Base-by-base conservation (phyloP, 1,140 invertebrate genomes). In the Drosophila arizonae region DNA sequence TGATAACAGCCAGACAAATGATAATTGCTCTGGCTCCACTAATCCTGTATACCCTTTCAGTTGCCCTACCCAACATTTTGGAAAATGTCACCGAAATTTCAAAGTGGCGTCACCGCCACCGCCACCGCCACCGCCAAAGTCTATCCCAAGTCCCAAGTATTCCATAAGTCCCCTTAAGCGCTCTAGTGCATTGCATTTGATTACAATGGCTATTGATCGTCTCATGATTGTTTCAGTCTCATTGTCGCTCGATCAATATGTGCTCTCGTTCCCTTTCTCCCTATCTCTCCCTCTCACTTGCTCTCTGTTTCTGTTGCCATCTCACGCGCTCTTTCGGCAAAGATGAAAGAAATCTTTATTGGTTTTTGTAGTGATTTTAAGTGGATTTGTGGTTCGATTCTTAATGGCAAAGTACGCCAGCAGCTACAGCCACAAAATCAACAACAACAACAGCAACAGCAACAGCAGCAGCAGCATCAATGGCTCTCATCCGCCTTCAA, bases 341-440 rank as follows among this genome's bases (percentile, higher is more conserved):
- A 88, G 85, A 89, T 88, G 67, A 88, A 88, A 88, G 84, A 71
- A 72, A 75, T 88, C 73, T 88, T 88, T 89, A 88, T 88, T 80
- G 84, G 79, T 84, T 87, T 87, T 77, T 84, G 84, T 88, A 88
- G 84, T 88, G 84, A 88, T 88, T 88, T 89, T 88, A 88, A 88
- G 84, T 88, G 84, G 84, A 88, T 89, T 88, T 88, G 85, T 88
- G 80, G 84, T 84, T 88, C 84, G 85, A 88, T 84, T 88, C 80
- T 88, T 88, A 89, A 88, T 84, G 80, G 85, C 74, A 77, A 88
- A 89, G 80, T 88, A 86, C 84, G 68, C 79, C 79, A 76, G 52
- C 45, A 67, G 61, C 50, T 15, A 6, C 39, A 71, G 54, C 54
- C 39, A 3, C 63, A 24, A 24, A 24, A 24, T 24, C 21, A 24